phyloP scores from a whole-genome alignment of 2,888 invertebrate genomes.

The Blastobasis lacticolella region DNA sequence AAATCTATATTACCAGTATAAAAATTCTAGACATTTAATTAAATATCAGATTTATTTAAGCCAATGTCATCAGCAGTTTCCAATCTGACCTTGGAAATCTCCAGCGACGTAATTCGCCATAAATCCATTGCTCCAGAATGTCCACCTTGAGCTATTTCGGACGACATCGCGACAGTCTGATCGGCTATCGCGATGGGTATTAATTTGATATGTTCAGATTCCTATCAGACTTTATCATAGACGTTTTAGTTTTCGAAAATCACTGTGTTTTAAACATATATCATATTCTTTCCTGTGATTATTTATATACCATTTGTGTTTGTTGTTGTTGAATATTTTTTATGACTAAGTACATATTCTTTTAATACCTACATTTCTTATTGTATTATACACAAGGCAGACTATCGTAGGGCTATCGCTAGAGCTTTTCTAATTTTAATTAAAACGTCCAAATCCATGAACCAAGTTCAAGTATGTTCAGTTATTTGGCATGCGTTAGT shows the following conservation, averaged over 20 bases:
- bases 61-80: slow-evolving; percentile 22
- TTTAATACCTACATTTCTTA: no score
- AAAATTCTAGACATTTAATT: slow-evolving; percentile 3
- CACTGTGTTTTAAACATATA: no score
- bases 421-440: no score
- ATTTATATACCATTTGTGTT: no score
- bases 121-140: slow-evolving; percentile 11
- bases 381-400: no score
- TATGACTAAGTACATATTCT: no score
- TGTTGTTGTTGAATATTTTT: no score
- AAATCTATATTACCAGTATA: not conserved
- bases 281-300: no score
- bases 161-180: not conserved
- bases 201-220: not conserved
- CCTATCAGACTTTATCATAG: no score
- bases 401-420: no score
- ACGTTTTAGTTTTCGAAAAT: no score
- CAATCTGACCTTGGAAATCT: slow-evolving; percentile 13
- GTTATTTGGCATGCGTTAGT: slow-evolving; percentile 39
- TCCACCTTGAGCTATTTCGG: slow-evolving; percentile 11
- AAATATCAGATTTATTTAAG: slow-evolving; percentile 6
- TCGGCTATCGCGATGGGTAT: not conserved
- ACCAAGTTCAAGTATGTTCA: slow-evolving; percentile 24
- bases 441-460: not conserved
- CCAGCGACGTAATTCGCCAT: slow-evolving; percentile 7